A percentile compares a stretch with the other conserved stretches of the same genome.
Evolutionary conservation across 1,140 invertebrate genomes (phyloP).

Genomic region (Wiebesia pumilae): DNA sequence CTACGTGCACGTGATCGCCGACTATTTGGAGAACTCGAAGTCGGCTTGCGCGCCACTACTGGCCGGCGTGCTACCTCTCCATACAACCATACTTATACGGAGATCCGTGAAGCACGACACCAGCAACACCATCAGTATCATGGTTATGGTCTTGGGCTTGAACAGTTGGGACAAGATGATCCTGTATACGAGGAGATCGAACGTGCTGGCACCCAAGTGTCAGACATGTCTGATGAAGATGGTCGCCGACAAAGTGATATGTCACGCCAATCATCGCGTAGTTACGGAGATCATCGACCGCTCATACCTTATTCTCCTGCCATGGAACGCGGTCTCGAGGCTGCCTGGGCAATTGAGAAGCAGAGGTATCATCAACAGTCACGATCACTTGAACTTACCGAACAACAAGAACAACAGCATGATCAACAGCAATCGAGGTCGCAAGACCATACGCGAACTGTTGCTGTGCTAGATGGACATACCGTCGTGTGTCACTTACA

Average conservation of each 20-base stretch:
- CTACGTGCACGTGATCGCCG: conserved; percentile 64
- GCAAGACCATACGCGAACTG: conserved; percentile 79
- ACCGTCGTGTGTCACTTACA: conserved; percentile 89
- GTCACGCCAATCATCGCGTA: conserved; percentile 84
- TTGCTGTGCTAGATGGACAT: conserved; percentile 87
- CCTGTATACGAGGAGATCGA: conserved; percentile 90
- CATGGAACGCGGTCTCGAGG: conserved; percentile 73
- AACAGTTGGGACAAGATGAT: conserved; percentile 77
- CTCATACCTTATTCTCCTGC: conserved; percentile 82
- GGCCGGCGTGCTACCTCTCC: conserved; percentile 74
- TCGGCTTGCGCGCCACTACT: conserved; percentile 55
- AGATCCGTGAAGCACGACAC: conserved; percentile 77
- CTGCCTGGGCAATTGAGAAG: conserved; percentile 41
- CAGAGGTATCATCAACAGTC: conserved; percentile 55
- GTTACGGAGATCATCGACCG: conserved; percentile 87
- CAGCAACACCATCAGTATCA: conserved; percentile 63
- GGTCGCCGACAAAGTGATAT: conserved; percentile 86
- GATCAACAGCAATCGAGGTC: conserved; percentile 74
- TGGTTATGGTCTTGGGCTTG: conserved; percentile 55
- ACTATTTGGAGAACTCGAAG: conserved; percentile 57
- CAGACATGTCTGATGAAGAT: conserved; percentile 87
- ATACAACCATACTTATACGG: conserved; percentile 81
- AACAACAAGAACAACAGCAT: conserved; percentile 58
- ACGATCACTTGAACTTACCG: conserved; percentile 54
- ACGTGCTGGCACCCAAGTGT: conserved; percentile 80